Conservation (phyloP, 2,797 vertebrate genomes). For the Melanotaenia boesemani region DNA sequence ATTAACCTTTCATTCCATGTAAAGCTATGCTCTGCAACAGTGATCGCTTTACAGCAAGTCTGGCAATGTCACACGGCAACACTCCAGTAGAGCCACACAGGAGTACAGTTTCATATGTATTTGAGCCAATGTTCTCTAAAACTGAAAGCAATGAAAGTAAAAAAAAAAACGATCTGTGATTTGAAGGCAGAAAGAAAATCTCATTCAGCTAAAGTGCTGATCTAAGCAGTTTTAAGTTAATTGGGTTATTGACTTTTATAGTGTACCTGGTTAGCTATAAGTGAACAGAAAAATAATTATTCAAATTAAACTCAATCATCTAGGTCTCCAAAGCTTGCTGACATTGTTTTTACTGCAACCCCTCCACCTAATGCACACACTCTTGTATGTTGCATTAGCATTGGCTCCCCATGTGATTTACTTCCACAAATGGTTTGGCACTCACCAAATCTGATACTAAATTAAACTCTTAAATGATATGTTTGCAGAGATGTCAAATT, state of each 20-base stretch:
- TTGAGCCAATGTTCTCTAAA: constrained; percentile 5
- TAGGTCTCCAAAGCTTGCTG: background rate
- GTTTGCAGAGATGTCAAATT: too few species aligned
- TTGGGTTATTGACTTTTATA: constrained; percentile 5
- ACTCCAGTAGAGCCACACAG: constrained; percentile 26
- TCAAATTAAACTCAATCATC: background rate
- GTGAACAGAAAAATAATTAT: background rate
- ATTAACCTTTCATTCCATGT: constrained; percentile 44
- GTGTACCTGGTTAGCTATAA: background rate
- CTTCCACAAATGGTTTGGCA: too few species aligned
- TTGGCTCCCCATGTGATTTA: background rate
- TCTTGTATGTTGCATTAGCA: background rate
- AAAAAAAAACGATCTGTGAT: background rate
- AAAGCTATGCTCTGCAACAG: constrained; percentile 58
- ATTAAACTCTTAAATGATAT: too few species aligned
- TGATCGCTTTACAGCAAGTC: constrained; percentile 59
- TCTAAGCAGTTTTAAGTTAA: constrained; percentile 25
- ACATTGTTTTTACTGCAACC: background rate
- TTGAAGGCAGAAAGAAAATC: constrained; percentile 2
- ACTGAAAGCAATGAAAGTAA: background rate
- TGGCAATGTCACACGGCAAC: constrained; percentile 57
- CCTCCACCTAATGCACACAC: background rate
- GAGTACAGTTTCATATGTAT: constrained; percentile 12
- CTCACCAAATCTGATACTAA: too few species aligned
- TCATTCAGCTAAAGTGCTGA: constrained; percentile 20